Conservation (phyloP, 2,797 vertebrate species). For the Sparus aurata region DNA sequence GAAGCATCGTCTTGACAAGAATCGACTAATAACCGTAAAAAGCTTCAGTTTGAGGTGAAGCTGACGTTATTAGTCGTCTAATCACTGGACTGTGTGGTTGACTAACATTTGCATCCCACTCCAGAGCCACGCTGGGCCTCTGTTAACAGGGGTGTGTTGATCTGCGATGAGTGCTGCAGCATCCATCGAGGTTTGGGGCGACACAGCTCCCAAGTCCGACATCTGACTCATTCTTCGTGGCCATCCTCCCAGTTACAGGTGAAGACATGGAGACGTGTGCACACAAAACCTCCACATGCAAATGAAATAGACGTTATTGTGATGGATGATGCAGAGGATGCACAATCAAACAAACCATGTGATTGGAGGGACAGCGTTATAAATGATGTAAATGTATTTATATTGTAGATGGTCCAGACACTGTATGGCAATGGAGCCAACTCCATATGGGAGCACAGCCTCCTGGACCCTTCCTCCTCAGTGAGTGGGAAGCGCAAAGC, state of each 20-base stretch:
- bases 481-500: constrained; percentile 97
- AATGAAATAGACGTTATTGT: not conserved
- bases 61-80: not conserved
- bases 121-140: constrained; percentile 97
- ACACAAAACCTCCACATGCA: not conserved
- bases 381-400: not conserved
- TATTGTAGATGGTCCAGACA: constrained; percentile 95
- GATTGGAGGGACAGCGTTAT: not conserved
- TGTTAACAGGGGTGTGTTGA: constrained; percentile 94
- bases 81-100: not conserved
- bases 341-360: not conserved
- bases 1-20: not conserved
- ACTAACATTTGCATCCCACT: constrained; percentile 8
- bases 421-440: constrained; percentile 97
- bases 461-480: constrained; percentile 95
- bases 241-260: constrained; percentile 96
- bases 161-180: constrained; percentile 98
- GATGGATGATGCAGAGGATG: not conserved
- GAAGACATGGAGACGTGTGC: constrained; percentile 26
- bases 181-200: constrained; percentile 97
- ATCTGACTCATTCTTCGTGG: constrained; percentile 95
- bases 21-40: not conserved
- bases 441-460: constrained; percentile 98
- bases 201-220: constrained; percentile 98
- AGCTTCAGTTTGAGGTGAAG: not conserved